Percentiles rank a stretch among this genome's conserved stretches.
Conservation (phyloP, 2,113 vertebrate species). For the Geococcyx californianus region DNA sequence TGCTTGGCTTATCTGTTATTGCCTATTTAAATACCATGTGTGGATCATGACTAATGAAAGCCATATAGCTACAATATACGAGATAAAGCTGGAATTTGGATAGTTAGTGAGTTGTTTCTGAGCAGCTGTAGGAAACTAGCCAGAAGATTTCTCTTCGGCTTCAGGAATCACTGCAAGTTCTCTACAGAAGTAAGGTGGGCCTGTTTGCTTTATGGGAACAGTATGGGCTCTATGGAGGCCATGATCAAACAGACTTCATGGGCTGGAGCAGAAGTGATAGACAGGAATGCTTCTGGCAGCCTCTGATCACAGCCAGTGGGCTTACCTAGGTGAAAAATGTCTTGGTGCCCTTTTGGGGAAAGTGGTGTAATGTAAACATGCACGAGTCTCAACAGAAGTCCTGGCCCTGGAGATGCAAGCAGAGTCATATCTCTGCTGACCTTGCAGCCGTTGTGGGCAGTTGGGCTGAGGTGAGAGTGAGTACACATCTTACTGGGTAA, state of each 20-base stretch:
- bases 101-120: not conserved
- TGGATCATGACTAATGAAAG: not conserved
- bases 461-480: rapidly evolving
- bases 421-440: not conserved
- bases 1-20: not conserved
- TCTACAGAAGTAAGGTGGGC: not conserved
- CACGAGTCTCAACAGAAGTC: rapidly evolving
- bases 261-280: not conserved
- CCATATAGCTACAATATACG: not conserved
- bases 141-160: not conserved
- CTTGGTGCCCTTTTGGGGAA: not conserved
- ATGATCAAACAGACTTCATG: rapidly evolving
- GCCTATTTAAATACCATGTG: not conserved
- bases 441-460: not conserved
- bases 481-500: rapidly evolving
- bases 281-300: not conserved
- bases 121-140: not conserved
- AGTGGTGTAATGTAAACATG: not conserved
- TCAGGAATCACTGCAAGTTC: not conserved
- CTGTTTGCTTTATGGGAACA: not conserved
- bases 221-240: not conserved
- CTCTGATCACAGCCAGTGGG: not conserved
- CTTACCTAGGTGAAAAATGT: not conserved
- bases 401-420: not conserved
- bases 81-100: not conserved